Evolutionary conservation across 2,113 vertebrate species (phyloP).

Genomic region (Trogon melanurus): DNA sequence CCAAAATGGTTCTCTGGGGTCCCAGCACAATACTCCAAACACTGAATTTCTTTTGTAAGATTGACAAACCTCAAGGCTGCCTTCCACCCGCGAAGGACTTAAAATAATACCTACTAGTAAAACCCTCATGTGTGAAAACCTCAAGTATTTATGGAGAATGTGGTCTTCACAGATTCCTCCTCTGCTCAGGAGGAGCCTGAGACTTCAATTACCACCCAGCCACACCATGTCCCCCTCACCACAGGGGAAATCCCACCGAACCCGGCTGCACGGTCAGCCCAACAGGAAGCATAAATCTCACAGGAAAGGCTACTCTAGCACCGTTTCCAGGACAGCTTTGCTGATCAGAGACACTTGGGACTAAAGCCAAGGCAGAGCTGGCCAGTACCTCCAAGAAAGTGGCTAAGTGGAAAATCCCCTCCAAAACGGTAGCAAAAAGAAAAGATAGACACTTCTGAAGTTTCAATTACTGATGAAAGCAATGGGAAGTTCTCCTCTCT

Average conservation of each 20-base stretch:
- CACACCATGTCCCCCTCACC: not conserved
- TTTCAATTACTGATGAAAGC: not conserved
- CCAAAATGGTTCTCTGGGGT: not conserved
- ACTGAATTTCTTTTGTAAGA: not conserved
- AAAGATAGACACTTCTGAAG: not conserved
- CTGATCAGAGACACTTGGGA: not conserved
- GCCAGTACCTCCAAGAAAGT: not conserved
- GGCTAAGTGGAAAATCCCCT: not conserved
- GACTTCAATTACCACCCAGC: not conserved
- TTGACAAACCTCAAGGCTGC: not conserved
- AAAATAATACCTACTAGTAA: not conserved
- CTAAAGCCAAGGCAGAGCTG: not conserved
- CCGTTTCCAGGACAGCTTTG: not conserved
- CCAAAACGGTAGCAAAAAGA: not conserved
- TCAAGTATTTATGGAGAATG: not conserved
- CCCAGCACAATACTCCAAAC: not conserved
- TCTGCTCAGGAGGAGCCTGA: not conserved
- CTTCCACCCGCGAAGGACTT: not conserved
- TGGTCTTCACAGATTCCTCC: not conserved
- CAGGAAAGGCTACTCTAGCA: conserved; percentile 3
- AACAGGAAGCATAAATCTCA: conserved; percentile 32
- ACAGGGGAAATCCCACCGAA: not conserved
- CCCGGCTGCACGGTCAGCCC: not conserved
- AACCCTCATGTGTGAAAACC: not conserved
- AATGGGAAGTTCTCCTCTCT: not conserved